These are phyloP conservation scores for Chrysoperla carnea DNA, from an alignment of 1,140 invertebrate species.

Conservation along the genomic window DNA sequence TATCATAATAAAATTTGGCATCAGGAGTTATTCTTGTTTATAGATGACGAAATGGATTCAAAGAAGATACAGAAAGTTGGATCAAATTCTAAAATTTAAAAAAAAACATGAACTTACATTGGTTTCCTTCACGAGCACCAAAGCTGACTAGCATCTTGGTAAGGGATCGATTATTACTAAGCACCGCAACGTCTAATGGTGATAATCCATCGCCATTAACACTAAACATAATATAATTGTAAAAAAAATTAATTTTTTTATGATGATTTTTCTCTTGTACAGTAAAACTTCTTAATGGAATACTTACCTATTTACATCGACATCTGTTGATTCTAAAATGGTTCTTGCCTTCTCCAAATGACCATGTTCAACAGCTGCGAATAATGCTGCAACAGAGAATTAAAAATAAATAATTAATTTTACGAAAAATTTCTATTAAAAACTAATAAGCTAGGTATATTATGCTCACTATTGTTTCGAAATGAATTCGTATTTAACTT, in stretches of 20 bases:
- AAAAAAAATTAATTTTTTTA: constrained; percentile 9
- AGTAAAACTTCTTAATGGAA: neutral
- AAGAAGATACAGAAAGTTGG: no score
- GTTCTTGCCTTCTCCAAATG: constrained; percentile 77
- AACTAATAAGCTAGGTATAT: no score
- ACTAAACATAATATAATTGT: constrained; percentile 24
- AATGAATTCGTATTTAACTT: no score
- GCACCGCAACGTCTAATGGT: constrained; percentile 75
- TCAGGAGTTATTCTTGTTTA: no score
- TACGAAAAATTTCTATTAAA: neutral
- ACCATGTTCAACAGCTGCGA: constrained; percentile 82
- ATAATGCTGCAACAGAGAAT: constrained; percentile 50
- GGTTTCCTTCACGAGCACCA: constrained; percentile 73
- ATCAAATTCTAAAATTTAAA: no score
- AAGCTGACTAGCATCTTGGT: constrained; percentile 75
- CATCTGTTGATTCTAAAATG: constrained; percentile 76
- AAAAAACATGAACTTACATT: constrained; percentile 49
- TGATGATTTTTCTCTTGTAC: constrained; percentile 1
- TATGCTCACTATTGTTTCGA: no score
- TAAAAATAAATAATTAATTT: constrained; percentile 1
- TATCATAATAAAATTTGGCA: no score
- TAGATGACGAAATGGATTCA: no score
- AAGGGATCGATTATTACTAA: constrained; percentile 71
- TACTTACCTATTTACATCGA: constrained; percentile 78
- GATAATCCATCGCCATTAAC: constrained; percentile 78